Evolutionary conservation across 1,140 invertebrate species (phyloP), one percentile per base, ranked within the genome.

Genomic region (Drosophila gunungcola): DNA sequence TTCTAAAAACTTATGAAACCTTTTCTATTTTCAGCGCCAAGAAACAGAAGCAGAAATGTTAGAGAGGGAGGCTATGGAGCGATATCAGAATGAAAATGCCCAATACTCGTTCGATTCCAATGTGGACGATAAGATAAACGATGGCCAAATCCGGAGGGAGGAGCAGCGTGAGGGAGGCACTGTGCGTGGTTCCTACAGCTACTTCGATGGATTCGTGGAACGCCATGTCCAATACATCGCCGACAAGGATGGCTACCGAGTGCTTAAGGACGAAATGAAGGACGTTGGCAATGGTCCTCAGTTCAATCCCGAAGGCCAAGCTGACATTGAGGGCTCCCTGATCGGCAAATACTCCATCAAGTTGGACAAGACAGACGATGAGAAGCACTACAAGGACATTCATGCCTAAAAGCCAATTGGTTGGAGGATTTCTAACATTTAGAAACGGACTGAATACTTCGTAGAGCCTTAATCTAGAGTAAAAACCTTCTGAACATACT

Each of bases 161-260:
- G 94, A 95, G 90, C 81, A 83, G 3, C 92, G 94, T 34, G 93
- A 94, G 16, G 91, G 80, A 4, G 93, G 93, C 5, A 90, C 93
- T n/a, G 93, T 92, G 32, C 91, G 70, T 12, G 94, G 94, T 5
- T 89, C 88, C 42, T 95, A 95, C 76, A 93, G 93, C 21, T 95
- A 95, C 83, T 93, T 92, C 56, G 94, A 95, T 90, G 94, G 94
- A 3, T 94, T 84, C 69, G 93, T 93, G 64, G 85, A 86, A 57
- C 91, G 94, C n/a, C 94, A 91, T 6, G 93, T 94, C 0, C 84
- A 93, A 52, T 95, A 95, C 74, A 93, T 92, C 52, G 94, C 94
- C 78, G 94, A 95, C 81, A 93, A 94, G 79, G 93, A 94, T 61
- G 94, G 94, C 60, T 95, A 94, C 89, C 86, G 94, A 74, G 93